Percentiles rank a stretch among this genome's conserved stretches.
These are phyloP conservation scores for Antrozous pallidus DNA, from an alignment of 2,797 vertebrate genomes.

Conservation along the genomic window DNA sequence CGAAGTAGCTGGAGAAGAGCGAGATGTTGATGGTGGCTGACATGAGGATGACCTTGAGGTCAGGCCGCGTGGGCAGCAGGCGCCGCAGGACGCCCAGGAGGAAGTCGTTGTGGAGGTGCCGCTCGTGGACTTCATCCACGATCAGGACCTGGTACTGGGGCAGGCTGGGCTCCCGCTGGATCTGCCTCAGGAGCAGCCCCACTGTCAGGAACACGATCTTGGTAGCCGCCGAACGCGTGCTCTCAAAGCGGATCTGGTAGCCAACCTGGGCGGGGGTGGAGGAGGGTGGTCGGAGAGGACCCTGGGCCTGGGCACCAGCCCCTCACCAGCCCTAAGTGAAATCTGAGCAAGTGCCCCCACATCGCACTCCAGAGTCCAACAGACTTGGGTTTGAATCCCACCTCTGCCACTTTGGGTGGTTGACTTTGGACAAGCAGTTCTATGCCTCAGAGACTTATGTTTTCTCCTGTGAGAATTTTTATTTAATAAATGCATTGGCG, in stretches of 20 bases:
- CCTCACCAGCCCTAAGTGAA: rapidly evolving
- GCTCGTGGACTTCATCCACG: constrained; percentile 93
- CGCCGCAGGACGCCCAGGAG: constrained; percentile 89
- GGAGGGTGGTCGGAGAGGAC: neutral
- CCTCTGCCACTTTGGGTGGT: neutral
- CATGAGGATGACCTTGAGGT: constrained; percentile 93
- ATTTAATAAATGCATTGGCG: no score
- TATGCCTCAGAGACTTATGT: no score
- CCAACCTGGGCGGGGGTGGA: constrained; percentile 84
- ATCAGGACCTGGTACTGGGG: constrained; percentile 88
- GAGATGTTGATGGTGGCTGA: constrained; percentile 95
- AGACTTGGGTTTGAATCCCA: no score
- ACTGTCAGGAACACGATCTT: constrained; percentile 93
- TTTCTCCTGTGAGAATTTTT: no score
- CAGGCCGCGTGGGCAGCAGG: constrained; percentile 82
- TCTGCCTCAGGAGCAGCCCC: constrained; percentile 92
- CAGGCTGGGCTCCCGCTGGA: constrained; percentile 87
- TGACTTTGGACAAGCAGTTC: neutral
- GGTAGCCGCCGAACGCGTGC: constrained; percentile 86
- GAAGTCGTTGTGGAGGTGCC: constrained; percentile 93
- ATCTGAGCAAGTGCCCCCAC: neutral
- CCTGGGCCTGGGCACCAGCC: neutral
- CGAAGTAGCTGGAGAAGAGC: constrained; percentile 92
- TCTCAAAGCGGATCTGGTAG: constrained; percentile 96
- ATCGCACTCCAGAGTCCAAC: neutral